Evolutionary conservation across 2,888 invertebrate genomes (phyloP), one percentile per base, ranked within the genome.

Genomic region (Dryococelus australis): DNA sequence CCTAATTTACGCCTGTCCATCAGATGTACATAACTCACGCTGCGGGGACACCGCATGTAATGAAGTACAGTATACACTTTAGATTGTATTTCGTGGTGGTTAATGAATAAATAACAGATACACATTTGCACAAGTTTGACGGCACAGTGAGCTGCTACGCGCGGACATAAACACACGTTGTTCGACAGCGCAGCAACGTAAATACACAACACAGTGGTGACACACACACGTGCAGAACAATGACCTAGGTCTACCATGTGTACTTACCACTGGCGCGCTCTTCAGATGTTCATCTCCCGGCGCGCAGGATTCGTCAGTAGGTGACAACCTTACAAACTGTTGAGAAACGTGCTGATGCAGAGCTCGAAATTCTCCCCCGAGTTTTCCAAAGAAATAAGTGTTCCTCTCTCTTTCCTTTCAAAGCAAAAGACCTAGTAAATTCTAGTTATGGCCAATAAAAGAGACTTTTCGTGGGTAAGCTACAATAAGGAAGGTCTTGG

Each of bases 361-460:
- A 12, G 51, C 51, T 12, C 0, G 65, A 16, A 65, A 65, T 9
- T 24, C 65, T 65, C 65, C 65, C n/a, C 65, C 65, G 16, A 24
- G 0, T 65, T 24, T 65, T 65, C 65, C 65, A 65, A 65, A 65
- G 65, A 65, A 65, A 65, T n/a, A 16, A 12, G 65, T 24, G 65
- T 65, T 65, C 8, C 65, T 65, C 65, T 65, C 65, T 65, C 65
- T 65, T 43, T 13, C 43, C 83, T 83, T 83, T 83, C 0, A 0
- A 83, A 83, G 35, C 28, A 28, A 83, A 83, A 83, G 83, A 35
- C 43, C 83, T 35, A 83, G 83, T 83, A 83, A 83, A 83, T 87
- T 79, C 85, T 79, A 79, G 85, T 87, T 85, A 87, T 43, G 80
- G 80, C 79, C 80, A 85, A 79, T 85, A 87, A 87, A 86, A 81